Base-by-base conservation (phyloP, 2,113 vertebrate genomes). In the Catharus fuscescens region DNA sequence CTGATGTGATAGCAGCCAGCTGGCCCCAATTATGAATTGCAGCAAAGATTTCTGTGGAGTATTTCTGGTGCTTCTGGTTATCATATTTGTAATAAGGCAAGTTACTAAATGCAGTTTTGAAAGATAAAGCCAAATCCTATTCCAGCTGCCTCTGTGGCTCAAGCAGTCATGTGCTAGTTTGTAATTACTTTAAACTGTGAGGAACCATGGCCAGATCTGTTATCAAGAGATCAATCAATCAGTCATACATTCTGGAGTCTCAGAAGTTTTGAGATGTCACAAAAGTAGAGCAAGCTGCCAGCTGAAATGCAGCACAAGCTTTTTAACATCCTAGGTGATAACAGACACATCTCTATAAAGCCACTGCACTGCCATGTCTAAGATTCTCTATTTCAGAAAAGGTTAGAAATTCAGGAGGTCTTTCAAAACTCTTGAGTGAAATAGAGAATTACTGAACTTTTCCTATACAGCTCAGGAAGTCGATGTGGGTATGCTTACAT, bases 41-140 rank as follows among this genome's bases (percentile, higher is more conserved):
- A 86, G 92, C 82, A 83, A 97, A 96, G 94, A 96, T 94, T 96
- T 93, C 94, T 97, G 91, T 86, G 83, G 91, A 96, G 80, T 96
- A 96, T 97, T 97, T 97, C 94, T 96, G 93, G 96, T 88, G 72
- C 93, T 97, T 88, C 96, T 97, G 93, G 92, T 96, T 95, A 95
- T 96, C 94, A 19, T 93, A 88, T 95, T 96, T 95, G 94, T 95
- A 96, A 94, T 93, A 96, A 96, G 69, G 86, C 92, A 90, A 96
- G 95, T 90, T 96, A 91, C 95, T 96, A 96, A 97, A 96, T 93
- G 90, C 86, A 96, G 93, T 88, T 97, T 78, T 91, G 90, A 94
- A 97, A 96, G 93, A 96, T 96, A 95, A 96, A 94, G 82, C 61
- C 76, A 86, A 94, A 95, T 90, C 82, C 67, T 90, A 90, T 93